phyloP scores from a whole-genome alignment of 2,888 invertebrate species.

The Cantharis lateralis region DNA sequence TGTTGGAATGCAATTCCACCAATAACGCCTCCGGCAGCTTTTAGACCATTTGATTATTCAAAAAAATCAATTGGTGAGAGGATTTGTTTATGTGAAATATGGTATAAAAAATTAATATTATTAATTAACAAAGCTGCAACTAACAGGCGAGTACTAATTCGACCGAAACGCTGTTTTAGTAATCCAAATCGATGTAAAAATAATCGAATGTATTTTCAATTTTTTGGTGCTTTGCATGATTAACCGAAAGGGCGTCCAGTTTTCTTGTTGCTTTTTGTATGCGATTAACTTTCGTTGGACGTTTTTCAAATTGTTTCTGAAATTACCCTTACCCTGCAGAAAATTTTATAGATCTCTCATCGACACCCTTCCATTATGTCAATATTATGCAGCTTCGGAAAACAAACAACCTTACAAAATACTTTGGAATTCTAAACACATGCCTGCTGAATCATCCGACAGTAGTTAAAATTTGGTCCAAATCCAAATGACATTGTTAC shows the following conservation, averaged over 20 bases:
- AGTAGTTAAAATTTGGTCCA: background rate
- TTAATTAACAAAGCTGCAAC: background rate
- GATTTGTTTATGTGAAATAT: background rate
- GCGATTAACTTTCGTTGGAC: background rate
- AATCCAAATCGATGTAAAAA: background rate
- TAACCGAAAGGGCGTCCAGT: background rate
- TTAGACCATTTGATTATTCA: constrained; percentile 44
- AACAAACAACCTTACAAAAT: background rate
- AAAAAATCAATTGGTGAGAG: constrained; percentile 11
- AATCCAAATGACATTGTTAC: background rate
- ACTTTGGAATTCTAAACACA: background rate
- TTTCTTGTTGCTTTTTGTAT: background rate
- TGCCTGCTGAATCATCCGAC: background rate
- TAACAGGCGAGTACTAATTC: background rate
- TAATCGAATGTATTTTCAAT: background rate
- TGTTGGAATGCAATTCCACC: constrained; percentile 65
- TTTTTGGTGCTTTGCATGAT: background rate
- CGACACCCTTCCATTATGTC: background rate
- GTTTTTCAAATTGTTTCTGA: no score
- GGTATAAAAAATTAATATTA: background rate
- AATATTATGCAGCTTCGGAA: background rate
- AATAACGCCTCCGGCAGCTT: constrained; percentile 71
- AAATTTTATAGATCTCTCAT: no score
- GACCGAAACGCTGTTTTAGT: background rate
- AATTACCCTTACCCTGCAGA: no score